These are phyloP conservation scores for Callosobruchus maculatus DNA, from an alignment of 2,888 invertebrate species.

Conservation along the genomic window DNA sequence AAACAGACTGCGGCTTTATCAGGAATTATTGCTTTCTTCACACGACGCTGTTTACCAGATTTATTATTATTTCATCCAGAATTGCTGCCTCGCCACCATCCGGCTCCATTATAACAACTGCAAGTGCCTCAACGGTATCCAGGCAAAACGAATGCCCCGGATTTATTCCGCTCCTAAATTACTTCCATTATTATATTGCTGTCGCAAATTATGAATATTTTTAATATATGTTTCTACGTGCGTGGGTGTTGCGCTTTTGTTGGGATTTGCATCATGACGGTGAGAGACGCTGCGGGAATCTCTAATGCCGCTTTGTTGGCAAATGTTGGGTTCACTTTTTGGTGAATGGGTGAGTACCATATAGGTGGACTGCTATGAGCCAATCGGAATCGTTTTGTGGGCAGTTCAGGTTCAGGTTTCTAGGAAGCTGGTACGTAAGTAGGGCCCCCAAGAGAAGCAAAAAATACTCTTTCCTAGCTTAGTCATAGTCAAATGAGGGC, in stretches of 20 bases:
- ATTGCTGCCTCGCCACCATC: conserved; percentile 6
- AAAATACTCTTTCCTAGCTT: no score
- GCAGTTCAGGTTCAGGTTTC: no score
- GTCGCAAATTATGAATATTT: neutral
- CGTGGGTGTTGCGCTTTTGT: neutral
- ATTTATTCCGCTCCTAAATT: neutral
- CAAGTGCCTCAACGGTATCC: conserved; percentile 3
- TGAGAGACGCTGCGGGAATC: neutral
- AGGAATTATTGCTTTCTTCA: conserved; percentile 14
- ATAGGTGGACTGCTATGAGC: no score
- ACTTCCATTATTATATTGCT: neutral
- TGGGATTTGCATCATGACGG: neutral
- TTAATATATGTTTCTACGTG: neutral
- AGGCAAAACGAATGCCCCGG: neutral
- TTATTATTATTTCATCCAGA: conserved; percentile 11
- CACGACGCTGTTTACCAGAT: conserved; percentile 11
- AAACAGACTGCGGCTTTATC: conserved; percentile 12
- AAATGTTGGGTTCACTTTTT: neutral
- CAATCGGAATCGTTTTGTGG: no score
- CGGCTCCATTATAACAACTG: conserved; percentile 7
- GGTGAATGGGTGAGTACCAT: no score
- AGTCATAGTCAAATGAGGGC: no score
- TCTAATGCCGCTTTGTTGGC: neutral
- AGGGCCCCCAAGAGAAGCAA: no score
- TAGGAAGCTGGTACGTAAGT: no score